A percentile compares a stretch with the other conserved stretches of the same genome.
These are phyloP conservation scores for Drosophila leonis DNA, from an alignment of 2,888 invertebrate species.

Conservation along the genomic window DNA sequence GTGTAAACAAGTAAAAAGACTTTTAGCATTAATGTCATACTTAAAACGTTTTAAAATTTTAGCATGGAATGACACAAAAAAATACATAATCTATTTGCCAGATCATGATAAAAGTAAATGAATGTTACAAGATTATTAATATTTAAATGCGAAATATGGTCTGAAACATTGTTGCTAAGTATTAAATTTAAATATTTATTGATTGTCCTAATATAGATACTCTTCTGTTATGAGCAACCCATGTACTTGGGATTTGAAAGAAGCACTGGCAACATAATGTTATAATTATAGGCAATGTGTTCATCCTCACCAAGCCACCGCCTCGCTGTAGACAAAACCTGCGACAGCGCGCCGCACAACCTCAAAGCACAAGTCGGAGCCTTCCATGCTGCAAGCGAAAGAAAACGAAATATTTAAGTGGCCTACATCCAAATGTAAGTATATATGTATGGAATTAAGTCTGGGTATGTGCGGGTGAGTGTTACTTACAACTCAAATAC, in stretches of 20 bases:
- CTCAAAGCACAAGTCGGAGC: slow-evolving; percentile 99
- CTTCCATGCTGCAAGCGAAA: slow-evolving; percentile 94
- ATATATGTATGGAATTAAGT: slow-evolving; percentile 1
- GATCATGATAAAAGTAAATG: background rate
- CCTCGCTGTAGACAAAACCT: slow-evolving; percentile 99
- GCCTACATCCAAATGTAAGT: slow-evolving; percentile 37
- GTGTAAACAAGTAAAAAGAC: background rate
- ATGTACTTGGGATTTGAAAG: slow-evolving; percentile 4
- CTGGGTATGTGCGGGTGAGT: slow-evolving; percentile 6
- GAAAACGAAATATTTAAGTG: slow-evolving; percentile 43
- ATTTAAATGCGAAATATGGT: background rate
- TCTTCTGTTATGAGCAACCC: background rate
- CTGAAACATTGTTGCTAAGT: background rate
- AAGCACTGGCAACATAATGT: slow-evolving; percentile 16
- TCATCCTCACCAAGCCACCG: slow-evolving; percentile 95
- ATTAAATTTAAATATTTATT: slow-evolving; percentile 8
- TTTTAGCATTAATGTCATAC: too few relatives aligned
- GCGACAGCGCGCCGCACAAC: slow-evolving; percentile 97
- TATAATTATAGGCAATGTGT: slow-evolving; percentile 24
- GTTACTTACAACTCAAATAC: slow-evolving; percentile 98
- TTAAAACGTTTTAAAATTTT: background rate
- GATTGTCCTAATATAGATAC: background rate
- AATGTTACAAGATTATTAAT: background rate
- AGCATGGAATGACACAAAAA: background rate
- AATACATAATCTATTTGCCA: background rate